phyloP scores from a whole-genome alignment of 2,113 vertebrate species.

The Ancistrus triradiatus region DNA sequence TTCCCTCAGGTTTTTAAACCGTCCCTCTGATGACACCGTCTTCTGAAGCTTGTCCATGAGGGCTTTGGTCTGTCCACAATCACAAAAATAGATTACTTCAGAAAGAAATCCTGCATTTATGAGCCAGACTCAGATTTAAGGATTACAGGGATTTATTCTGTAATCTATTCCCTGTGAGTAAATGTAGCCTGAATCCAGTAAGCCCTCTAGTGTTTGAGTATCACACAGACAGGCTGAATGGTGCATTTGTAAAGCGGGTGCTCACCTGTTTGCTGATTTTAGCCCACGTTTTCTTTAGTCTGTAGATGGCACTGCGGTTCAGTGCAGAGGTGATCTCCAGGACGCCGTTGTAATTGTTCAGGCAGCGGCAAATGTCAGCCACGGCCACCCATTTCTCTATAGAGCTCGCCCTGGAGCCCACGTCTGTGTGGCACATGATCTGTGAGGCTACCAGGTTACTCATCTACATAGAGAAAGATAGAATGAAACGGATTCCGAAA shows the following conservation, averaged over 20 bases:
- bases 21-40: constrained; percentile 94
- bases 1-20: constrained; percentile 98
- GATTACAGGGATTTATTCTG: no score
- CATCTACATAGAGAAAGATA: constrained; percentile 73
- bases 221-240: no score
- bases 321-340: constrained; percentile 97
- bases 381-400: constrained; percentile 98
- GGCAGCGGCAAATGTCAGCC: constrained; percentile 92
- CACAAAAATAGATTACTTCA: background rate
- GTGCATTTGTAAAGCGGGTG: no score
- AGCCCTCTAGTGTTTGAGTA: no score
- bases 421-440: constrained; percentile 91
- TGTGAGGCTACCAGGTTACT: constrained; percentile 97
- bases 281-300: constrained; percentile 97
- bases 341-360: constrained; percentile 96
- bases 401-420: constrained; percentile 83
- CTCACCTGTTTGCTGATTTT: constrained; percentile 95
- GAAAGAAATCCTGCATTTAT: background rate
- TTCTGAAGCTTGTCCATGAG: constrained; percentile 99
- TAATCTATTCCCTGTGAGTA: background rate
- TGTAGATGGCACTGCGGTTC: constrained; percentile 96
- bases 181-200: no score
- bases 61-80: constrained; percentile 81
- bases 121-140: background rate
- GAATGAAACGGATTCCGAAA: background rate